Evolutionary conservation across 2,888 invertebrate species (phyloP), one percentile per base, ranked within the genome.

Genomic region (Rhogogaster chlorosoma): DNA sequence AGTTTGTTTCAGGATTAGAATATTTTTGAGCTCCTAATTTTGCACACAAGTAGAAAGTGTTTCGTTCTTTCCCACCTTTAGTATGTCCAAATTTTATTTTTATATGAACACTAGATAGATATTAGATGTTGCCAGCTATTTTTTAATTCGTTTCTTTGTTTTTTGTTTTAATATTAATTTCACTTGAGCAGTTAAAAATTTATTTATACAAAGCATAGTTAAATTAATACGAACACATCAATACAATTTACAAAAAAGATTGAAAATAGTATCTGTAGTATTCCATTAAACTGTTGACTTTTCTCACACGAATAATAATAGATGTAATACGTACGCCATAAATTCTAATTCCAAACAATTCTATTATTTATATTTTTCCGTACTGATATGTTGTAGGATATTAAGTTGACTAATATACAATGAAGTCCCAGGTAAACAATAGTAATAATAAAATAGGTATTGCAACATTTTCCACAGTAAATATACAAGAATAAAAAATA

Each of bases 111-210:
- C 18, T 32, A 49, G 53, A 15, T 77, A 53, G 29, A 53, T 29
- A 26, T 42, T 42, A 73, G 42, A 73, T 38, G 18, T 73, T 38
- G 38, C 71, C 38, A 73, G 38, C 32, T 77, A 77, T 77, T 15
- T 42, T 77, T 49, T 77, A 29, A 77, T 77, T 53, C 32, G 45
- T 49, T 77, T 77, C n/a, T 77, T 53, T n/a, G 45, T 49, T 77
- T 77, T 15, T 77, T 49, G 53, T 77, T n/a, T n/a, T n/a, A n/a
- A 77, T 53, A 77, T 32, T 77, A 75, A 32, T 77, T 77, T 77
- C 77, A 53, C 38, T 32, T 77, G n/a, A 77, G 32, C 71, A 53
- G 18, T 29, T 77, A 32, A n/a, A 53, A 9, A 77, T 49, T 77
- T 77, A 77, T 77, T 77, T 49, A 53, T 49, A 26, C 32, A 77